Base-by-base conservation (phyloP, 2,113 vertebrate species). In the Pleuronectes platessa region DNA sequence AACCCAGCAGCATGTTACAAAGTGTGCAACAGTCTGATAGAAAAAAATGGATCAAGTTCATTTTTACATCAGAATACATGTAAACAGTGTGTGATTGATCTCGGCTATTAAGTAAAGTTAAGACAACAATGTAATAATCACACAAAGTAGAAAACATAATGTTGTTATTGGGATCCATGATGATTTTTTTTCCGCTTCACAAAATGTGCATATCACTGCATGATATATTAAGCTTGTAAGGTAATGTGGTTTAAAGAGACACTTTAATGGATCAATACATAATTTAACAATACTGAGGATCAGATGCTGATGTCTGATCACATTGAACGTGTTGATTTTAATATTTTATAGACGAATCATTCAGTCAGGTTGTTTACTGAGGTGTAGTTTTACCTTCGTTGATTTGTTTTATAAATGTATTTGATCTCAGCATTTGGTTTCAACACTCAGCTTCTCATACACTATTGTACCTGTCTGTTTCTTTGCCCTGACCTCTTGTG, bases 401-500 rank as follows among this genome's bases (percentile, higher is more conserved):
- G n/a, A 54, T n/a, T 54, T n/a, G 15, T 6, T 7, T 21, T 9
- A 20, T 21, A n/a, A n/a, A n/a, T 54, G 18, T 9, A 9, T 54
- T 54, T 37, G 35, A 37, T 31, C 31, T 31, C 31, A 7, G 31
- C 31, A 31, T 37, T 37, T 54, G 51, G 14, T 21, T 4, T 54
- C 51, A 54, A 15, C 51, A 9, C 14, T 61, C 23, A 15, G 55
- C 8, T 71, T 45, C 26, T 26, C 15, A 20, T 9, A 20, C 47
- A 31, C 31, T 31, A 31, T 31, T 51, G 15, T 2, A 26, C 14
- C 21, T 21, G 14, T 58, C 13, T 24, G 72, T 76, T 85, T 82
- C 40, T 81, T 55, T 74, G 23, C 47, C 35, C 78, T 91, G 84
- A 81, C 88, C 86, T 88, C 91, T 88, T 84, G 86, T 86, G 91